phyloP scores from a whole-genome alignment of 2,888 invertebrate species.

The Drosophila mayaguana region DNA sequence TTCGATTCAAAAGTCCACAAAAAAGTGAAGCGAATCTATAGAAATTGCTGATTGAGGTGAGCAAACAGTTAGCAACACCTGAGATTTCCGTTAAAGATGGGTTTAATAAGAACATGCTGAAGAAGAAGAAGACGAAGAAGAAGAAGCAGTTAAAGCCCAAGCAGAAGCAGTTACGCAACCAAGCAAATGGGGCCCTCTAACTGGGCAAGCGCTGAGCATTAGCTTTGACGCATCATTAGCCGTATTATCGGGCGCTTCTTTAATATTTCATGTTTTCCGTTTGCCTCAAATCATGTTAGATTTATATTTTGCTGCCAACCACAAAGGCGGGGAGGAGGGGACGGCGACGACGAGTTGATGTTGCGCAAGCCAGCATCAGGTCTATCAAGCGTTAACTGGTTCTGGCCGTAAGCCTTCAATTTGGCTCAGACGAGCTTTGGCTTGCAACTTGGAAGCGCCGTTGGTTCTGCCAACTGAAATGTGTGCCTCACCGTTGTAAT shows the following conservation, averaged over 20 bases:
- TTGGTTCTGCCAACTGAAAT: constrained; percentile 76
- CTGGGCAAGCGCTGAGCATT: constrained; percentile 41
- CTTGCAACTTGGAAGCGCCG: constrained; percentile 70
- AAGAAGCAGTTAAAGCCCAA: not conserved
- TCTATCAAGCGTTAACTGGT: constrained; percentile 72
- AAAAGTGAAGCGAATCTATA: constrained; percentile 17
- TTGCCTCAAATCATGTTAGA: constrained; percentile 79
- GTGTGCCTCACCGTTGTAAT: constrained; percentile 80
- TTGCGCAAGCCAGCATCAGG: constrained; percentile 67
- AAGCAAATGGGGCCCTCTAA: constrained; percentile 41
- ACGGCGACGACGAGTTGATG: not conserved
- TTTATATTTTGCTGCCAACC: constrained; percentile 66
- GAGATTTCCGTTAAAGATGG: constrained; percentile 43
- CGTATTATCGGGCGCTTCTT: constrained; percentile 47
- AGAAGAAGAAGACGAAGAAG: constrained; percentile 2
- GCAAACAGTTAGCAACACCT: constrained; percentile 43
- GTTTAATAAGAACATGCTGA: not conserved
- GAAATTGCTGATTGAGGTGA: constrained; percentile 6
- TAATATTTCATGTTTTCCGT: constrained; percentile 76
- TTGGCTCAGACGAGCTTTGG: constrained; percentile 38
- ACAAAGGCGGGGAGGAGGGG: not conserved
- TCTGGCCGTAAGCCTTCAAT: constrained; percentile 68
- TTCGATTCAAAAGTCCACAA: not conserved
- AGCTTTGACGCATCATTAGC: constrained; percentile 58
- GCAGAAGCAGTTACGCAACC: constrained; percentile 34